Evolutionary conservation across 2,797 vertebrate genomes (phyloP).

Genomic region (Brachyrhaphis roseni): DNA sequence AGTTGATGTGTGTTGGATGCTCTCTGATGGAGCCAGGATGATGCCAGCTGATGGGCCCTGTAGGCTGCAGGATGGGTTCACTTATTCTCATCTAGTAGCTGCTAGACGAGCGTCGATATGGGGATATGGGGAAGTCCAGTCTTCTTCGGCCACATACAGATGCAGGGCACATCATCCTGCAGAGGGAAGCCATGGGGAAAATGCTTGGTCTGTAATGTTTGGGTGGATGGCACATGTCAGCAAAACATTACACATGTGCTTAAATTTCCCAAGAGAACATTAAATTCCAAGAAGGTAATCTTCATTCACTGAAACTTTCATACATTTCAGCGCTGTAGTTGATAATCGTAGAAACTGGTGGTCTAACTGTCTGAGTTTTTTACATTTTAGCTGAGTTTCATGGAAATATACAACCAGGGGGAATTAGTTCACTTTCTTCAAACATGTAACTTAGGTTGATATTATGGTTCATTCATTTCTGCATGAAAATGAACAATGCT

Average conservation of each 20-base stretch:
- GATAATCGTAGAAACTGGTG: background rate
- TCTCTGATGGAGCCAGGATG: background rate
- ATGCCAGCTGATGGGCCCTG: background rate
- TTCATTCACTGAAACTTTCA: background rate
- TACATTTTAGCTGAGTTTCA: background rate
- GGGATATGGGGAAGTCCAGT: background rate
- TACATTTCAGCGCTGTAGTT: background rate
- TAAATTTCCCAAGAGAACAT: background rate
- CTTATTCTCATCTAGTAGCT: background rate
- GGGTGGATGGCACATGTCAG: background rate
- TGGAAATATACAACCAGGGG: background rate
- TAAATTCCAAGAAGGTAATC: background rate
- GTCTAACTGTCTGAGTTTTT: background rate
- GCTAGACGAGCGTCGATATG: background rate
- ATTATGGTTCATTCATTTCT: background rate
- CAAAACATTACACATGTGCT: background rate
- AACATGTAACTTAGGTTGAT: background rate
- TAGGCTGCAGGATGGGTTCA: background rate
- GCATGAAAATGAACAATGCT: background rate
- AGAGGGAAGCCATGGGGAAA: constrained; percentile 5
- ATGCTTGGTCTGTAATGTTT: background rate
- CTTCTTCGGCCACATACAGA: background rate
- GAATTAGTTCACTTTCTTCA: background rate
- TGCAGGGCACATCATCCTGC: background rate
- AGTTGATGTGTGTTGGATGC: background rate